Percentiles rank a stretch among this genome's conserved stretches.
Evolutionary conservation across 2,888 invertebrate species (phyloP).

Genomic region (Hydraecia micacea): DNA sequence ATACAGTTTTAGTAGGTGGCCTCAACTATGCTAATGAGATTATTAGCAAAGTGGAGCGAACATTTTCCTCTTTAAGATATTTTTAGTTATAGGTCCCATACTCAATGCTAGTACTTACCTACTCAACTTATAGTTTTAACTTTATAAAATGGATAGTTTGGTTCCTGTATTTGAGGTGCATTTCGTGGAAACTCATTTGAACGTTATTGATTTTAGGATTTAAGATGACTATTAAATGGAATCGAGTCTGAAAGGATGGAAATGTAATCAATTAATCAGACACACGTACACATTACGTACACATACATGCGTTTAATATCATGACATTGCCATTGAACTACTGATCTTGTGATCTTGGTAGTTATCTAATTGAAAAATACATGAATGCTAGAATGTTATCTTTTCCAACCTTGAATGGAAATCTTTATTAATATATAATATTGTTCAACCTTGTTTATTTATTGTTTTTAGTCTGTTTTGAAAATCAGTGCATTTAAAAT

Average conservation of each 20-base stretch:
- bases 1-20: neutral
- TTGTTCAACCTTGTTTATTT: slow-evolving; percentile 6
- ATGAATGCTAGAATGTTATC: neutral
- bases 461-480: neutral
- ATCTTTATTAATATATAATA: neutral
- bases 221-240: neutral
- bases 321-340: slow-evolving; percentile 6
- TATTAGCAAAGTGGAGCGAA: slow-evolving; percentile 2
- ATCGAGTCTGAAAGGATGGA: neutral
- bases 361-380: slow-evolving; percentile 12
- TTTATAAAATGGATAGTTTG: slow-evolving; percentile 1
- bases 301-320: neutral
- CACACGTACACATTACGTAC: neutral
- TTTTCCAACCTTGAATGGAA: slow-evolving; percentile 16
- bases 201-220: neutral
- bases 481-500: neutral
- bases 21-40: slow-evolving; percentile 7
- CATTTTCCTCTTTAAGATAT: neutral
- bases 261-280: neutral
- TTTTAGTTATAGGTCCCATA: neutral
- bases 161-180: neutral
- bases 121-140: slow-evolving; percentile 6
- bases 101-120: neutral
- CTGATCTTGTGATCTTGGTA: neutral
- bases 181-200: neutral